Evolutionary conservation across 2,113 vertebrate genomes (phyloP).

Genomic region (Aptenodytes forsteri): DNA sequence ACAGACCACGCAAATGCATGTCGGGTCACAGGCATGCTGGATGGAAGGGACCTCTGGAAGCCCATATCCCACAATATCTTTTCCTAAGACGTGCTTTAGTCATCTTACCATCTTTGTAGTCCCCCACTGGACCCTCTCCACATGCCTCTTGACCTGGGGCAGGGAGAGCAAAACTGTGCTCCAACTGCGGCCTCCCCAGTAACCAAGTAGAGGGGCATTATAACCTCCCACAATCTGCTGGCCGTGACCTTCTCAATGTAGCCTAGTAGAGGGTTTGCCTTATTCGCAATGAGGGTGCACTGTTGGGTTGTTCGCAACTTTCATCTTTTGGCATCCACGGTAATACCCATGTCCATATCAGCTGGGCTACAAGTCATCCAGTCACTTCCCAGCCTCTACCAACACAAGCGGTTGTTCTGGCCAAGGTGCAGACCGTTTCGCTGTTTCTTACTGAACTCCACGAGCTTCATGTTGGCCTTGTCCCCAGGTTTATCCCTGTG

Average conservation of each 20-base stretch:
- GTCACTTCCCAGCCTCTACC: background rate
- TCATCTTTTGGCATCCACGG: background rate
- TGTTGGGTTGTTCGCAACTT: background rate
- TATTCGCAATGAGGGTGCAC: background rate
- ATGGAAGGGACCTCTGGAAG: background rate
- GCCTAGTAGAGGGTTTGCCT: background rate
- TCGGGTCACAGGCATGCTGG: background rate
- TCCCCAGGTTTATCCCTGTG: background rate
- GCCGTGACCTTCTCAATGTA: background rate
- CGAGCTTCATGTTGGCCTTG: accelerated
- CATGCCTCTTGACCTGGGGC: background rate
- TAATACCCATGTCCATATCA: background rate
- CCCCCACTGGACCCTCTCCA: background rate
- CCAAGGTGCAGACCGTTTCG: accelerated
- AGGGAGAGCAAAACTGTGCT: background rate
- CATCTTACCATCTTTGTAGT: background rate
- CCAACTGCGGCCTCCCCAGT: background rate
- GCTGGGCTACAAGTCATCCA: background rate
- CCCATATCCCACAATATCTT: background rate
- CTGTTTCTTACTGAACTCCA: background rate
- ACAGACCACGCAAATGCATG: background rate
- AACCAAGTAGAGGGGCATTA: background rate
- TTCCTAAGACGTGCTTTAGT: background rate
- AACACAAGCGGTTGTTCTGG: background rate
- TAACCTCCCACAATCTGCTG: background rate